A percentile compares a stretch with the other conserved stretches of the same genome.
Evolutionary conservation across 2,113 vertebrate species (phyloP).

Genomic region (Nothobranchius furzeri): DNA sequence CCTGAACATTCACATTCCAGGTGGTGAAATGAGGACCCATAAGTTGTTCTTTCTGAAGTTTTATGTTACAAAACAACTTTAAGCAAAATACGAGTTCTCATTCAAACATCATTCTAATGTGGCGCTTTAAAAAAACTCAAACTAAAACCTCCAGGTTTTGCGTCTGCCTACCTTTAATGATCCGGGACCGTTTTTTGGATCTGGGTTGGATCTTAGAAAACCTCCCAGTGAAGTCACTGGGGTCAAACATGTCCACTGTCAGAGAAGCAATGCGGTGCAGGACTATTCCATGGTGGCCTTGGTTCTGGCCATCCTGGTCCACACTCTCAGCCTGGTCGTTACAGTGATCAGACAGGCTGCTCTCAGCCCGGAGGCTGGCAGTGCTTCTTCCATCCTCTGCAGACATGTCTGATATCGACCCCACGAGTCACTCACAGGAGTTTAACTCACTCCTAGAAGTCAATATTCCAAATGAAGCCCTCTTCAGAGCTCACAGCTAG

Average conservation of each 20-base stretch:
- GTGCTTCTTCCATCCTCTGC: slow-evolving; percentile 62
- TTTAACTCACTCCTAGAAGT: slow-evolving; percentile 6
- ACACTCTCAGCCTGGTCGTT: slow-evolving; percentile 22
- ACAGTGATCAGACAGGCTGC: slow-evolving; percentile 16
- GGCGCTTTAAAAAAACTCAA: not conserved
- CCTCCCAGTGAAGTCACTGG: slow-evolving; percentile 85
- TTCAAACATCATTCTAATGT: not conserved
- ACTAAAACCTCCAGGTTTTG: not conserved
- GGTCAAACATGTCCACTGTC: slow-evolving; percentile 83
- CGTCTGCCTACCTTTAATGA: slow-evolving; percentile 86
- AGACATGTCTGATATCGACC: slow-evolving; percentile 64
- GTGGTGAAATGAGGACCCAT: slow-evolving; percentile 4
- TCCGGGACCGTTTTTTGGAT: slow-evolving; percentile 84
- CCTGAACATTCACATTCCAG: slow-evolving; percentile 25
- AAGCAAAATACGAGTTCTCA: not conserved
- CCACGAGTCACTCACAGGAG: slow-evolving; percentile 2
- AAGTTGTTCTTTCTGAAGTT: slow-evolving; percentile 4
- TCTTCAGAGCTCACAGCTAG: slow-evolving; percentile 5
- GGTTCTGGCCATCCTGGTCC: slow-evolving; percentile 26
- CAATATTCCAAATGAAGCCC: slow-evolving; percentile 20
- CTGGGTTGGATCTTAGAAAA: slow-evolving; percentile 85
- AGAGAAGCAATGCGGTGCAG: slow-evolving; percentile 82
- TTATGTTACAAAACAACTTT: slow-evolving; percentile 7
- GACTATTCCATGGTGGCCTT: slow-evolving; percentile 62
- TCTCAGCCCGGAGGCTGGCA: slow-evolving; percentile 41